Evolutionary conservation across 1,140 invertebrate species (phyloP).

Genomic region (Leptonema lineaticorne): DNA sequence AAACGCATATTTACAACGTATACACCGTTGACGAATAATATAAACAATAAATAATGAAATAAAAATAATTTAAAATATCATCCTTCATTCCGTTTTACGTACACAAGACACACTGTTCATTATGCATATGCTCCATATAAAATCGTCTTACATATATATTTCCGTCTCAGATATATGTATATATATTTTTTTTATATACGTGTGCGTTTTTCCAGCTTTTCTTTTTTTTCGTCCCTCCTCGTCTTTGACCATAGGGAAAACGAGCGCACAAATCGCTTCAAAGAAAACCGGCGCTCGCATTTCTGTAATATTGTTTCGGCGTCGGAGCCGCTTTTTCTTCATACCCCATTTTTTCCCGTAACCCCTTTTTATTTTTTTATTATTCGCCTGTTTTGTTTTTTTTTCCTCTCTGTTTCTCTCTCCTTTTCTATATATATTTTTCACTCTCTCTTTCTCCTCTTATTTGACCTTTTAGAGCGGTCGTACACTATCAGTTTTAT

Average conservation of each 20-base stretch:
- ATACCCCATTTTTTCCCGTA: not conserved
- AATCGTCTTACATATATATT: too few species aligned
- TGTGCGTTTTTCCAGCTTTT: too few species aligned
- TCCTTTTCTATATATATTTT: too few species aligned
- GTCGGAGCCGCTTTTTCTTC: not conserved
- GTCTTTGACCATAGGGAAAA: conserved; percentile 12
- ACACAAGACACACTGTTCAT: not conserved
- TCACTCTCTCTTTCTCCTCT: too few species aligned
- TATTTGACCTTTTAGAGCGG: too few species aligned
- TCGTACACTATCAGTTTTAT: too few species aligned
- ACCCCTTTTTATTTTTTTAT: not conserved
- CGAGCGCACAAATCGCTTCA: conserved; percentile 10
- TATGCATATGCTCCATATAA: not conserved
- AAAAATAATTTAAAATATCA: too few species aligned
- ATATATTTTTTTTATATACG: too few species aligned
- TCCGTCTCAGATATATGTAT: too few species aligned
- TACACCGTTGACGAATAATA: not conserved
- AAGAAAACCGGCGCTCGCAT: not conserved
- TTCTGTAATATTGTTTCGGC: not conserved
- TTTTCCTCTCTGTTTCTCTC: too few species aligned
- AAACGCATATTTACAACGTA: not conserved
- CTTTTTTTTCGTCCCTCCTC: not conserved
- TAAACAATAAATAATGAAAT: too few species aligned
- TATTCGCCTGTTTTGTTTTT: not conserved
- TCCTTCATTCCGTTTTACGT: too few species aligned